phyloP scores from a whole-genome alignment of 2,888 invertebrate genomes.

The Anodontia alba region DNA sequence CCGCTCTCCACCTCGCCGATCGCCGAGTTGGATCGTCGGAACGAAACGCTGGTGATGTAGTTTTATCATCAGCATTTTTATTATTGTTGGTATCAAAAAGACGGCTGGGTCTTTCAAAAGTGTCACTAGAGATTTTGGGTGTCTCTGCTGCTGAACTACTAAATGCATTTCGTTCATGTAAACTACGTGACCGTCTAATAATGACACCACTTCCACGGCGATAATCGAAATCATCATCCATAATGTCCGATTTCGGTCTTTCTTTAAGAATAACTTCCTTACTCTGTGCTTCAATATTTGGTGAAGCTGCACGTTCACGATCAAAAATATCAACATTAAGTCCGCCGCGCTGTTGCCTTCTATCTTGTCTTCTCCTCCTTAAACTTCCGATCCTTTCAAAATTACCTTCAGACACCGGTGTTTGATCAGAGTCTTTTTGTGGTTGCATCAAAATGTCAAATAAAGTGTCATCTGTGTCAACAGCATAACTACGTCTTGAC shows the following conservation, averaged over 20 bases:
- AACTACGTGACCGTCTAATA: conserved; percentile 70
- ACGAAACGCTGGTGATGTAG: conserved; percentile 38
- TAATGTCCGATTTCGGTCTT: conserved; percentile 60
- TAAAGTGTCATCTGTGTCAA: conserved; percentile 71
- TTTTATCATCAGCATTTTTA: conserved; percentile 53
- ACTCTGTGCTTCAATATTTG: conserved; percentile 62
- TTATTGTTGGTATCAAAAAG: conserved; percentile 56
- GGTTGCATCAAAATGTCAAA: conserved; percentile 75
- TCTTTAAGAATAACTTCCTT: conserved; percentile 55
- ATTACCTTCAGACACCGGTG: conserved; percentile 52
- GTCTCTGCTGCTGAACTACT: not conserved
- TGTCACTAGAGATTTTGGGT: conserved; percentile 9
- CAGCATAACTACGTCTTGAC: conserved; percentile 67
- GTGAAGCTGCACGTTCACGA: conserved; percentile 81
- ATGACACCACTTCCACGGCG: conserved; percentile 26
- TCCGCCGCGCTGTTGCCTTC: conserved; percentile 61
- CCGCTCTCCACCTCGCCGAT: conserved; percentile 69
- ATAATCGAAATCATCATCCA: conserved; percentile 61
- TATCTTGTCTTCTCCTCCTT: conserved; percentile 70
- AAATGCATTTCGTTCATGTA: conserved; percentile 47
- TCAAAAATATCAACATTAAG: conserved; percentile 65
- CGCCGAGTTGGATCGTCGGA: conserved; percentile 45
- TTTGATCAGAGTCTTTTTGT: conserved; percentile 58
- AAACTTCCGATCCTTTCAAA: conserved; percentile 79
- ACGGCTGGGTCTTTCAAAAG: conserved; percentile 26